Evolutionary conservation across 2,888 invertebrate species (phyloP).

Genomic region (Dryadula phaetusa): DNA sequence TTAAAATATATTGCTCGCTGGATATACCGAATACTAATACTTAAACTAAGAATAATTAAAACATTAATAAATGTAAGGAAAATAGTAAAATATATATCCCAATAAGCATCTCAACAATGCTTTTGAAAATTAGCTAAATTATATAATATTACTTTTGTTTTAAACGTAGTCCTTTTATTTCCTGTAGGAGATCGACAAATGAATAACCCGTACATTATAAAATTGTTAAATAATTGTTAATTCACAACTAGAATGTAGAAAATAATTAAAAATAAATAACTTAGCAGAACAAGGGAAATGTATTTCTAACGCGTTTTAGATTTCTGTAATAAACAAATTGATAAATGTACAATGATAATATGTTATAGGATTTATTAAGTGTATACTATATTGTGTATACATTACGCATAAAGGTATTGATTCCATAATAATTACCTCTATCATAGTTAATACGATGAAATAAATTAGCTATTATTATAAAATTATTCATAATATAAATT

Average conservation of each 20-base stretch:
- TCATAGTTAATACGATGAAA: conserved; percentile 27
- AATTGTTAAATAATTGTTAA: neutral
- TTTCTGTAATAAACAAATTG: neutral
- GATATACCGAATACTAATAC: no score
- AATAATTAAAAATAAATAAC: neutral
- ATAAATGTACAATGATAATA: neutral
- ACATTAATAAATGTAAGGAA: no score
- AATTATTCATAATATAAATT: neutral
- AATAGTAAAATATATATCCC: no score
- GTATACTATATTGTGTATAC: no score
- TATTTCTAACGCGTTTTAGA: neutral
- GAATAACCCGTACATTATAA: no score
- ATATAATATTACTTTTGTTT: no score
- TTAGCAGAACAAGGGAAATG: neutral
- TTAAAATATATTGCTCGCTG: no score
- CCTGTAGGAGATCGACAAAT: no score
- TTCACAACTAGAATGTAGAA: neutral
- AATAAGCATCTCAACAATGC: no score
- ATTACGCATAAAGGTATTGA: conserved; percentile 19
- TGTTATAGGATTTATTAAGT: neutral
- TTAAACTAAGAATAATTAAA: no score
- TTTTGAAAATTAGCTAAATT: no score
- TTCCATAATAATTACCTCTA: conserved; percentile 30
- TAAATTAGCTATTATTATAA: conserved; percentile 27
- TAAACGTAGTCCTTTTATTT: no score